These are phyloP conservation scores for Eriocheir sinensis DNA, from an alignment of 1,140 invertebrate genomes.

Conservation along the genomic window DNA sequence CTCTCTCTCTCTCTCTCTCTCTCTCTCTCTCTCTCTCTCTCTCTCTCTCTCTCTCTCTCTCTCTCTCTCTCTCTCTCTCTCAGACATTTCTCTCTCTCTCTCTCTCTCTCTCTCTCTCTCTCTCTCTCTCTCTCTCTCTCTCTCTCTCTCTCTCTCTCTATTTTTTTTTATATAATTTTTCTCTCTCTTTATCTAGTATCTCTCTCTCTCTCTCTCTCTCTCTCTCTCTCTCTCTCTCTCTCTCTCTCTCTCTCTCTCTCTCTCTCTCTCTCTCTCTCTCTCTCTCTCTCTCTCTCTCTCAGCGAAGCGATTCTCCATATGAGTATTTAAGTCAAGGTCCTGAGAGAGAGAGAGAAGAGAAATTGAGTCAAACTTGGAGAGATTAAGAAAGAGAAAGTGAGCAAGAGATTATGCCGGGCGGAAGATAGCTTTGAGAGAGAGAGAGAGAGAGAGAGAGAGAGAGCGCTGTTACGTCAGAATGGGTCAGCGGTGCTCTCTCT, in stretches of 20 bases:
- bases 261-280: too few relatives aligned
- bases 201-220: too few relatives aligned
- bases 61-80: background rate
- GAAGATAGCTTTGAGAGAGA: too few relatives aligned
- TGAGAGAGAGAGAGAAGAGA: background rate
- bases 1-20: slow-evolving; percentile 11
- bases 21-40: background rate
- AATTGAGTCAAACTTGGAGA: too few relatives aligned
- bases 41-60: background rate
- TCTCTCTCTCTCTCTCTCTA: too few relatives aligned
- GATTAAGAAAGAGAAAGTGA: background rate
- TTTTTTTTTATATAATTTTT: too few relatives aligned
- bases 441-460: too few relatives aligned
- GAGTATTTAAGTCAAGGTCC: background rate
- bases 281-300: slow-evolving; percentile 4
- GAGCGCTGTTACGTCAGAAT: too few relatives aligned
- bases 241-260: background rate
- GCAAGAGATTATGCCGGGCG: background rate
- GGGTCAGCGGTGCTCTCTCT: too few relatives aligned
- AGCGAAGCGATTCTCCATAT: background rate
- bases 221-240: slow-evolving; percentile 9
- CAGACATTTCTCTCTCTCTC: too few relatives aligned
- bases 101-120: slow-evolving; percentile 26
- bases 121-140: slow-evolving; percentile 47
- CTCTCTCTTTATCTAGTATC: too few relatives aligned